phyloP scores from a whole-genome alignment of 2,113 vertebrate genomes.

The Serilophus lunatus region DNA sequence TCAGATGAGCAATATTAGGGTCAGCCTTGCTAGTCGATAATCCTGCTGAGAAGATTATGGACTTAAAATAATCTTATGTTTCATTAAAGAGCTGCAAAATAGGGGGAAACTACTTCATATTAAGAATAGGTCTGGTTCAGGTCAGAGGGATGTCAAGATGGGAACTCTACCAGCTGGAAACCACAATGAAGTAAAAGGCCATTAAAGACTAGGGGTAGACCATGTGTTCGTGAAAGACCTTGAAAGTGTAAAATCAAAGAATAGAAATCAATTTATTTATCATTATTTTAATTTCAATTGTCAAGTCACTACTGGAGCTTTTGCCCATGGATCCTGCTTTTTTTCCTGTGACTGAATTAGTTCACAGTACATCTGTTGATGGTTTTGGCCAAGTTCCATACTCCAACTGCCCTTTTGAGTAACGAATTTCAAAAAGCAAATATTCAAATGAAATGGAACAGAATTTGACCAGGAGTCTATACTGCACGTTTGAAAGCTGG shows the following conservation, averaged over 20 bases:
- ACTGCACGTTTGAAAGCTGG: background rate
- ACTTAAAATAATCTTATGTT: conserved; percentile 61
- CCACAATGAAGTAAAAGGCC: background rate
- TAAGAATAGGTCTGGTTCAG: conserved; percentile 4
- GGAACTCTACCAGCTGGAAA: background rate
- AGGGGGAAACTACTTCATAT: background rate
- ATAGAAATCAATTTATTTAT: background rate
- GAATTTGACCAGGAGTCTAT: background rate
- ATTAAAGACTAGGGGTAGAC: background rate
- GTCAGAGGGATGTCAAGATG: conserved; percentile 7
- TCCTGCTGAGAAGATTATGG: conserved; percentile 60
- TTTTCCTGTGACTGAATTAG: conserved; percentile 35
- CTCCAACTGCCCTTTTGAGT: background rate
- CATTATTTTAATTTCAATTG: background rate
- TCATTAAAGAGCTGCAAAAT: conserved; percentile 48
- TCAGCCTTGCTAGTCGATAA: conserved; percentile 40
- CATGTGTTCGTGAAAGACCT: background rate
- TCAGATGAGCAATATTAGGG: conserved; percentile 60
- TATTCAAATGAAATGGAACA: background rate
- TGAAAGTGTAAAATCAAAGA: background rate
- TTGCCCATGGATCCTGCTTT: background rate
- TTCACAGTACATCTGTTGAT: conserved; percentile 47
- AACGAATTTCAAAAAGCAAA: background rate
- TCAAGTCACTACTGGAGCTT: background rate
- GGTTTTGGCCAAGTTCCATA: conserved; percentile 19